Evolutionary conservation across 1,140 invertebrate species (phyloP).

Genomic region (Andricus grossulariae): DNA sequence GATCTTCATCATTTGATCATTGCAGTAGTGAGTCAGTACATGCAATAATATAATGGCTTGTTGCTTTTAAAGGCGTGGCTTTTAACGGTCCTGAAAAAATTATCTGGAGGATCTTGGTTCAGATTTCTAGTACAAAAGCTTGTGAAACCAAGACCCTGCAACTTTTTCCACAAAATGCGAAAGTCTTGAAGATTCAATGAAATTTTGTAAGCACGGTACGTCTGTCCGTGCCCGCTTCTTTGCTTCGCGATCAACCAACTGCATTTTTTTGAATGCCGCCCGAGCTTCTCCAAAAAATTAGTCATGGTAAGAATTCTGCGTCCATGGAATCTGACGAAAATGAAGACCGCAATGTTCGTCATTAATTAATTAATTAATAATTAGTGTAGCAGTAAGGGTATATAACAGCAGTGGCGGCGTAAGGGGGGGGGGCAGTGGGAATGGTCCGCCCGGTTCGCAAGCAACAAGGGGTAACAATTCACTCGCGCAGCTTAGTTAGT

Average conservation of each 20-base stretch:
- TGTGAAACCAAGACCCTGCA: neutral
- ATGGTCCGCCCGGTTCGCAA: no score
- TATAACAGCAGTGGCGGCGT: no score
- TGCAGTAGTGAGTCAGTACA: neutral
- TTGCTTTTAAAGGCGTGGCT: neutral
- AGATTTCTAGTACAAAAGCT: neutral
- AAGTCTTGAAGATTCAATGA: neutral
- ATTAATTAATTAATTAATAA: no score
- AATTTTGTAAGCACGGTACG: neutral
- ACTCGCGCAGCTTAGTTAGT: no score
- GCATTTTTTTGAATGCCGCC: neutral
- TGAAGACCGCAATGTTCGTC: no score
- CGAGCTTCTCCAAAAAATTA: neutral
- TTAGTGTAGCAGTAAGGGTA: no score
- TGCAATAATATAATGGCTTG: neutral
- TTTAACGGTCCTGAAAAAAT: neutral
- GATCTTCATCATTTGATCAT: neutral
- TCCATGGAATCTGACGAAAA: neutral
- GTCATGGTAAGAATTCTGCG: neutral
- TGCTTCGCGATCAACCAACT: neutral
- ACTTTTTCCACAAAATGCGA: neutral
- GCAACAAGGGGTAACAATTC: no score
- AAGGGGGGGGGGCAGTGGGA: no score
- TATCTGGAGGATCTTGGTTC: neutral
- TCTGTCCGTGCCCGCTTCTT: neutral